Percentiles rank a stretch among this genome's conserved stretches.
phyloP scores from a whole-genome alignment of 2,113 vertebrate genomes.

The Sinocyclocheilus rhinocerous region DNA sequence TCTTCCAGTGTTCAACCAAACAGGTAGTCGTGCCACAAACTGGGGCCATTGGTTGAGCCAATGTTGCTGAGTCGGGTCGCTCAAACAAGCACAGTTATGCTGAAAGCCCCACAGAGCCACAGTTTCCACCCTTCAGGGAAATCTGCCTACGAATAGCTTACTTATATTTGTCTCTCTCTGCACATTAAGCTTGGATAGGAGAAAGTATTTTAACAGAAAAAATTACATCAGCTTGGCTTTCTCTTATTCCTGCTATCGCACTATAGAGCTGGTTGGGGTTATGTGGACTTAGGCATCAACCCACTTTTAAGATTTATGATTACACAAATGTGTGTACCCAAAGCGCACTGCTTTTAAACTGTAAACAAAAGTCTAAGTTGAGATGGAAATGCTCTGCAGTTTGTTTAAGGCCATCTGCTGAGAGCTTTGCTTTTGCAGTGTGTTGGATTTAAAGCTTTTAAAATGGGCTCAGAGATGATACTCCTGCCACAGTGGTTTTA shows the following conservation, averaged over 20 bases:
- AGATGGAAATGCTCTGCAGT: constrained; percentile 34
- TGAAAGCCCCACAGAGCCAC: not conserved
- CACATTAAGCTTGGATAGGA: not conserved
- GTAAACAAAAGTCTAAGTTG: constrained; percentile 31
- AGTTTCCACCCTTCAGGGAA: not conserved
- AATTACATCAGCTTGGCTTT: not conserved
- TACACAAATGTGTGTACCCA: constrained; percentile 5
- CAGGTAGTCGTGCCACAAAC: not conserved
- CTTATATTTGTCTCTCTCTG: not conserved
- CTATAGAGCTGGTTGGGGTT: not conserved
- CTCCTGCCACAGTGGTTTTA: constrained; percentile 33
- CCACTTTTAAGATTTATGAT: constrained; percentile 24
- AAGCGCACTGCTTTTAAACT: constrained; percentile 5
- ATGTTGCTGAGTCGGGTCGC: not conserved
- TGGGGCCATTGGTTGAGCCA: not conserved
- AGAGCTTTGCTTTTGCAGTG: constrained; percentile 13
- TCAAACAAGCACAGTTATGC: not conserved
- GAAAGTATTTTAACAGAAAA: not conserved
- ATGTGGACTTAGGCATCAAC: constrained; percentile 12
- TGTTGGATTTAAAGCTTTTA: constrained; percentile 43
- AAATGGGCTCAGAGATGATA: constrained; percentile 29
- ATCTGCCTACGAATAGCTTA: not conserved
- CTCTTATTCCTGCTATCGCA: not conserved
- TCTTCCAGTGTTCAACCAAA: not conserved
- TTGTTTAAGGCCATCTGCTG: constrained; percentile 30